Evolutionary conservation across 2,113 vertebrate genomes (phyloP), one percentile per base, ranked within the genome.

Genomic region (Equus przewalskii): DNA sequence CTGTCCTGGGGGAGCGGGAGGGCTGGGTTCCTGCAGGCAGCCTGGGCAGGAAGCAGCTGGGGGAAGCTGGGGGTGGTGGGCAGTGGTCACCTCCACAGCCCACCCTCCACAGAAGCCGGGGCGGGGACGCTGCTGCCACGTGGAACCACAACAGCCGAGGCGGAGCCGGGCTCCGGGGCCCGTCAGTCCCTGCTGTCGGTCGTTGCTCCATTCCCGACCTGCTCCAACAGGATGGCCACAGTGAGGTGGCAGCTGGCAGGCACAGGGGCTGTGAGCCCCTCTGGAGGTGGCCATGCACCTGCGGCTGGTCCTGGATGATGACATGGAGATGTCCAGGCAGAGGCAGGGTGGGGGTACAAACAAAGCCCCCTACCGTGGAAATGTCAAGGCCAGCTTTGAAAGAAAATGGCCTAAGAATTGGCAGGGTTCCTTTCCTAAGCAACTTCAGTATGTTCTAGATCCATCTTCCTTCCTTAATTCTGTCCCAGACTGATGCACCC

Each of bases 61-160:
- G 36, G 84, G 84, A 75, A 75, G 10, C 22, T 0, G 33, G 51
- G 26, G 24, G 73, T 41, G 9, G 58, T 30, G 16, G 41, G 18
- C 30, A 2, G 56, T 0, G 0, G 64, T 67, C n/a, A 8, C 72
- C 36, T 69, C 36, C 15, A 13, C 18, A 16, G 84, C 24, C 28
- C 22, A 2, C 12, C 26, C 1, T 10, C 56, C 0, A 1, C 0
- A 51, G 79, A 49, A 79, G 64, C 30, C 14, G 0, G 41, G 24
- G 18, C 0, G 0, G 22, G 46, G 36, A 19, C 16, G 0, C 28
- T 19, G 24, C 36, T 2, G 16, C 26, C 1, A 0, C 0, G 1
- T 7, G 41, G 36, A 56, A 22, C 30, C 58, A 11, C 21, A n/a
- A 65, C 7, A 1, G 8, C 64, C 1, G 36, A 30, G n/a, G 8